phyloP scores from a whole-genome alignment of 2,113 vertebrate species.

The Rhinogobius similis region DNA sequence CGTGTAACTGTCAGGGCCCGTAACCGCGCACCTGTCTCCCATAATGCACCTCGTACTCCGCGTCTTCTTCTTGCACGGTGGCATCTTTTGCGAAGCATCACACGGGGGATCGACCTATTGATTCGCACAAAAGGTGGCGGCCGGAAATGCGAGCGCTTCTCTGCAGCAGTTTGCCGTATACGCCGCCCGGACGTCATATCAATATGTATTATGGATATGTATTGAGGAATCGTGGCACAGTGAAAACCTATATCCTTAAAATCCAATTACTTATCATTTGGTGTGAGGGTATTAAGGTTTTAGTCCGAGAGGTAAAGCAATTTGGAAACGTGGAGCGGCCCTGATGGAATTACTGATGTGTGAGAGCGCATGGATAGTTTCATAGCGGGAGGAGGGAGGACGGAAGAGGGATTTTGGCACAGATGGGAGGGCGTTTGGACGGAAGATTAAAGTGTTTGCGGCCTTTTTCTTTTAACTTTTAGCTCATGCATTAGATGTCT shows the following conservation, averaged over 20 bases:
- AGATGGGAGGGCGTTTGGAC: neutral
- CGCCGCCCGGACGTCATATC: slow-evolving; percentile 40
- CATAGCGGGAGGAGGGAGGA: neutral
- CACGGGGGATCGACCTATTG: slow-evolving; percentile 12
- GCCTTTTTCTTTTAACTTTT: neutral
- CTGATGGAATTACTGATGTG: slow-evolving; percentile 48
- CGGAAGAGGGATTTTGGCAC: neutral
- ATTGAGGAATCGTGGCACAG: slow-evolving; percentile 30
- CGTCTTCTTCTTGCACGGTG: neutral
- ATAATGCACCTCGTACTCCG: slow-evolving; percentile 8
- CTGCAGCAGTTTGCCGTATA: slow-evolving; percentile 24
- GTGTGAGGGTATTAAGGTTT: slow-evolving; percentile 35
- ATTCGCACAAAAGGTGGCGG: slow-evolving; percentile 39
- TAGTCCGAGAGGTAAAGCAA: slow-evolving; percentile 47
- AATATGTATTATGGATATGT: slow-evolving; percentile 42
- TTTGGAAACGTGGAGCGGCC: slow-evolving; percentile 48
- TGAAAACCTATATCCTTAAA: slow-evolving; percentile 39
- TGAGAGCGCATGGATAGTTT: slow-evolving; percentile 25
- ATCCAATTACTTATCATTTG: slow-evolving; percentile 63
- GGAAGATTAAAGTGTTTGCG: neutral
- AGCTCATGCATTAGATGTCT: neutral
- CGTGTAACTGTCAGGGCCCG: slow-evolving; percentile 30
- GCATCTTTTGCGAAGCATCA: slow-evolving; percentile 12
- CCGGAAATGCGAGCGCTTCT: slow-evolving; percentile 10
- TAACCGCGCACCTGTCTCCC: slow-evolving; percentile 20